Percentiles rank a stretch among this genome's conserved stretches.
Conservation (phyloP, 2,113 vertebrate species). For the Trematocara zebra region DNA sequence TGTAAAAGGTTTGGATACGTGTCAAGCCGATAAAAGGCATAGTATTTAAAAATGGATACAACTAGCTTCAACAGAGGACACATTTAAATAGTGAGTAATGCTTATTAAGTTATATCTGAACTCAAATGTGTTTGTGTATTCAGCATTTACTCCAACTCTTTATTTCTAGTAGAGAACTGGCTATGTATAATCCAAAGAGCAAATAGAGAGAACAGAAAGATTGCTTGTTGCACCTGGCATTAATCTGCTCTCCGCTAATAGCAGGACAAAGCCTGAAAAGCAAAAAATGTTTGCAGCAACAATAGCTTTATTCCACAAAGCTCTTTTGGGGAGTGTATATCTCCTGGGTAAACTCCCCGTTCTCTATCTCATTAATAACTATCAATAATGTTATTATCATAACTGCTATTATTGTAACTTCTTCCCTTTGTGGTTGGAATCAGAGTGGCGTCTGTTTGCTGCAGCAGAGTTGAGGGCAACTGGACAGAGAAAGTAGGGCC, state of each 20-base stretch:
- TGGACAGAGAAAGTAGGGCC: conserved; percentile 61
- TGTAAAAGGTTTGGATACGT: not conserved
- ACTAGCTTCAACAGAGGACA: not conserved
- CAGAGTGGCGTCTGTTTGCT: conserved; percentile 34
- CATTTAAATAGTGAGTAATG: not conserved
- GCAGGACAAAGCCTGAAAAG: conserved; percentile 21
- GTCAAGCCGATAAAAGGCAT: not conserved
- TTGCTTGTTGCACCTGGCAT: conserved; percentile 44
- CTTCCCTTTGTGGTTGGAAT: conserved; percentile 36
- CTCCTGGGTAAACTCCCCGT: conserved; percentile 30
- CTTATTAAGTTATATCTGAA: not conserved
- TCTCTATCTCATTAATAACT: conserved; percentile 50
- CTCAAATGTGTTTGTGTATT: not conserved
- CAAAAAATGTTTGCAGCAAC: conserved; percentile 6
- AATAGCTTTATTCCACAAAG: conserved; percentile 3
- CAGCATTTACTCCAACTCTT: not conserved
- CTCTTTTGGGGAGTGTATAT: not conserved
- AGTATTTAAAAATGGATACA: not conserved
- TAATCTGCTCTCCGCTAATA: conserved; percentile 27
- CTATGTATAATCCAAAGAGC: conserved; percentile 32
- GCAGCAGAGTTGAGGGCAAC: conserved; percentile 30
- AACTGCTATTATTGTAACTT: conserved; percentile 48
- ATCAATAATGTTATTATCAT: conserved; percentile 50
- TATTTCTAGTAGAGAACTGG: not conserved
- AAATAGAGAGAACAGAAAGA: conserved; percentile 31